Evolutionary conservation across 1,140 invertebrate genomes (phyloP).

Genomic region (Piezodorus guildinii): DNA sequence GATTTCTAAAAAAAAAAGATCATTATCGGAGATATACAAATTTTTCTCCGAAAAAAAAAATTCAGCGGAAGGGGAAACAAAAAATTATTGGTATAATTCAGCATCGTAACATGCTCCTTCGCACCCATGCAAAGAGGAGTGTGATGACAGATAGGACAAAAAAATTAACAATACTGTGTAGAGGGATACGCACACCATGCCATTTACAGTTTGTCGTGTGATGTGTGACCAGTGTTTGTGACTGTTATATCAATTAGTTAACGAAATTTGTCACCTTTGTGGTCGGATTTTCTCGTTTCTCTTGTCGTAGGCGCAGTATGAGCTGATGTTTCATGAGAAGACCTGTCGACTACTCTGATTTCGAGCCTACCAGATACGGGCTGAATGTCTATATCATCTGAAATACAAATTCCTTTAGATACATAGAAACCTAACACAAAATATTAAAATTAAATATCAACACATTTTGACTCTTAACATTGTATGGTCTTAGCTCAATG

Average conservation of each 20-base stretch:
- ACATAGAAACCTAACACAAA: too few relatives aligned
- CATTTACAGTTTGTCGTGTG: conserved; percentile 7
- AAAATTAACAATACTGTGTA: not conserved
- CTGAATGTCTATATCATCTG: conserved; percentile 29
- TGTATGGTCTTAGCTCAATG: too few relatives aligned
- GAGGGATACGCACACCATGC: not conserved
- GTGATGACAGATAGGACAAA: conserved; percentile 11
- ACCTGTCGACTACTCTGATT: conserved; percentile 56
- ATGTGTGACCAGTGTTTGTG: not conserved
- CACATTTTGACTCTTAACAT: too few relatives aligned
- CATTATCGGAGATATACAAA: not conserved
- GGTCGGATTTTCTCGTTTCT: conserved; percentile 23
- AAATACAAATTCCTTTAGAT: conserved; percentile 18
- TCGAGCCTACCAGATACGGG: conserved; percentile 65
- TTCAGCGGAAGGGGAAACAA: too few relatives aligned
- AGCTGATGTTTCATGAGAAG: conserved; percentile 24
- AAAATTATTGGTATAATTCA: too few relatives aligned
- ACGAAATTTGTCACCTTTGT: conserved; percentile 23
- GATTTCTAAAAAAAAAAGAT: not conserved
- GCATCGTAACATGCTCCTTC: conserved; percentile 1
- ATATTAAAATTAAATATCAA: too few relatives aligned
- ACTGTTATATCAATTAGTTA: not conserved
- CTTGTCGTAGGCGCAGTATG: conserved; percentile 19
- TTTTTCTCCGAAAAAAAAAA: too few relatives aligned
- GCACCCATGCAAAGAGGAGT: conserved; percentile 9